Evolutionary conservation across 2,888 invertebrate species (phyloP), one percentile per base, ranked within the genome.

Genomic region (Erebia aethiops): DNA sequence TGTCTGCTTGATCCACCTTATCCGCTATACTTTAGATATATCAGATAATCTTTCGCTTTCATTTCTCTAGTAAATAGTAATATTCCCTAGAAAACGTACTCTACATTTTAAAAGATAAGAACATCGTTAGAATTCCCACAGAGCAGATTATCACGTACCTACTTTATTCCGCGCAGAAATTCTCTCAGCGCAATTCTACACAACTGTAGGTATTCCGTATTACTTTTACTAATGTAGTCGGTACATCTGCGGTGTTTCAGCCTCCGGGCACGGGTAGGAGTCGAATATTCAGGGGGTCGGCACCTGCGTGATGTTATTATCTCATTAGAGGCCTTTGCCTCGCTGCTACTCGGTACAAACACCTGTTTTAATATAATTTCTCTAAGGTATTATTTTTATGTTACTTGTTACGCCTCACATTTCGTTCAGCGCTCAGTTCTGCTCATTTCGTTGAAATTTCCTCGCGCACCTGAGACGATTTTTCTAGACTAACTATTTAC

Each of bases 401-500:
- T 35, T 35, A 35, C 26, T 26, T 43, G 43, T 43, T 86, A 82
- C 78, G 83, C 81, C 86, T 79, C 80, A 78, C 80, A 80, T 85
- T 86, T 83, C 82, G 82, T 83, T 84, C 84, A 81, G 84, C 85
- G 81, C 84, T 82, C 80, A 11, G 81, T 81, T 82, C 80, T 79
- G 81, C 80, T 89, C 90, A 90, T 91, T 90, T 90, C 91, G 92
- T 92, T 90, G 91, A 90, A 90, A 91, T 87, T 90, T 89, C 84
- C 84, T 83, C 82, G 75, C 78, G 79, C 92, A 92, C 91, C 92
- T 92, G 92, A 82, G 90, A 78, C 86, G 43, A 2, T 26, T 26
- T 26, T 3, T 26, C 26, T 26, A 26, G 26, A 3, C 26, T 26
- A 0, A 26, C 26, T 26, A 26, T 21, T 21, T 21, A 21, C 21